These are phyloP conservation scores for Steatornis caripensis DNA, from an alignment of 2,113 vertebrate genomes.

Conservation along the genomic window DNA sequence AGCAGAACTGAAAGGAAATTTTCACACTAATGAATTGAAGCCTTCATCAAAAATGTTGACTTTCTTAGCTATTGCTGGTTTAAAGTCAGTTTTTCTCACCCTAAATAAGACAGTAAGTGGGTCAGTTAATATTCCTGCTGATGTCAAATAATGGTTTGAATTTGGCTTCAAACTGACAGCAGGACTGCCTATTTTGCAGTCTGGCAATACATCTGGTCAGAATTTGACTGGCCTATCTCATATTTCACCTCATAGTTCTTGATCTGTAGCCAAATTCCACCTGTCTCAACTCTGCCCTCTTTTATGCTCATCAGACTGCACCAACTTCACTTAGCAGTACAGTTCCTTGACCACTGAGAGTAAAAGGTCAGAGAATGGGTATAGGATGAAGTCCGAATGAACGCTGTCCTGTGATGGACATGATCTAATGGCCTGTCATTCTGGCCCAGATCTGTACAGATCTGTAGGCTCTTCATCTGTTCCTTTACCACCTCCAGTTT, in stretches of 20 bases:
- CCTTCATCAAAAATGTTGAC: conserved; percentile 1
- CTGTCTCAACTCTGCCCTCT: background rate
- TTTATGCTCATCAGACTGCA: background rate
- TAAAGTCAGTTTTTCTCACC: background rate
- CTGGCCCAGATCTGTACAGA: background rate
- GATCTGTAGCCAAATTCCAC: background rate
- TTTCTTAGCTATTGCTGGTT: background rate
- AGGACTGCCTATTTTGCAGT: background rate
- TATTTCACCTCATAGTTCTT: background rate
- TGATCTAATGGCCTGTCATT: background rate
- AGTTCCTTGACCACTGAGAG: background rate
- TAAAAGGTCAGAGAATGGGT: background rate
- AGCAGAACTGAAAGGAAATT: background rate
- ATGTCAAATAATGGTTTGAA: background rate
- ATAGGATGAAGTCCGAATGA: background rate
- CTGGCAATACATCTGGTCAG: background rate
- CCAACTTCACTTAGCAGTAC: background rate
- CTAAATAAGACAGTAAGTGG: background rate
- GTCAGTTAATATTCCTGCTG: background rate
- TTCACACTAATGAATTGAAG: background rate
- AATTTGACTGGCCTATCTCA: background rate
- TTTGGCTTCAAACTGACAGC: background rate
- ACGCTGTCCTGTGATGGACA: background rate
- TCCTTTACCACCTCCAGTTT: background rate
- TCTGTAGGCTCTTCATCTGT: background rate